phyloP scores from a whole-genome alignment of 2,113 vertebrate species.

The Cettia cetti region DNA sequence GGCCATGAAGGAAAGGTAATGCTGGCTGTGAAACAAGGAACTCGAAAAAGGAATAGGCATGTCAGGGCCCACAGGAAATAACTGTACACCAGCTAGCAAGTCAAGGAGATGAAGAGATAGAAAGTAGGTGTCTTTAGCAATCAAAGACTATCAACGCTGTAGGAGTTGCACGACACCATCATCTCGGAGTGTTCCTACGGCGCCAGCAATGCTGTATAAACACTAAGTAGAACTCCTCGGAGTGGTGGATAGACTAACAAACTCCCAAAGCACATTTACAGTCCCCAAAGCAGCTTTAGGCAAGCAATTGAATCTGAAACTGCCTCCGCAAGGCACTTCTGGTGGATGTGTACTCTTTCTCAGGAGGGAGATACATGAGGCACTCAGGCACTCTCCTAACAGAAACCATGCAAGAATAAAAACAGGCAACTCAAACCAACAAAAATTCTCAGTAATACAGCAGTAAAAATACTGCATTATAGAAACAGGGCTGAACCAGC shows the following conservation, averaged over 20 bases:
- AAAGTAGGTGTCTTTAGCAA: background rate
- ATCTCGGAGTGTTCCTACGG: background rate
- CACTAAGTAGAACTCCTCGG: background rate
- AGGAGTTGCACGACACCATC: background rate
- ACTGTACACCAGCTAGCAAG: background rate
- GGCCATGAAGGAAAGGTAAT: background rate
- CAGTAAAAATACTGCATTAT: background rate
- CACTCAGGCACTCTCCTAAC: background rate
- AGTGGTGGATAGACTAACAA: background rate
- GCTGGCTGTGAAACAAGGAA: background rate
- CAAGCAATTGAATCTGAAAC: background rate
- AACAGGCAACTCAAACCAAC: background rate
- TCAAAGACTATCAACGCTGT: background rate
- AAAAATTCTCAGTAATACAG: background rate
- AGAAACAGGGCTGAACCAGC: background rate
- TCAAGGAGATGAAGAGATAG: background rate
- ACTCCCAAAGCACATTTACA: background rate
- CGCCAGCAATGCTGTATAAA: background rate
- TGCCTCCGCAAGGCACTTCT: background rate
- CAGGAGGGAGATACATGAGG: background rate
- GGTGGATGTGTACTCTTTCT: background rate
- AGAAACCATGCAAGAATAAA: background rate
- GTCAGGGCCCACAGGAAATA: background rate
- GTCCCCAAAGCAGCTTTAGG: background rate
- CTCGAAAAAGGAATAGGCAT: background rate